These are phyloP conservation scores for Brachypodius melanocephalos DNA, from an alignment of 2,113 vertebrate genomes.

Conservation along the genomic window DNA sequence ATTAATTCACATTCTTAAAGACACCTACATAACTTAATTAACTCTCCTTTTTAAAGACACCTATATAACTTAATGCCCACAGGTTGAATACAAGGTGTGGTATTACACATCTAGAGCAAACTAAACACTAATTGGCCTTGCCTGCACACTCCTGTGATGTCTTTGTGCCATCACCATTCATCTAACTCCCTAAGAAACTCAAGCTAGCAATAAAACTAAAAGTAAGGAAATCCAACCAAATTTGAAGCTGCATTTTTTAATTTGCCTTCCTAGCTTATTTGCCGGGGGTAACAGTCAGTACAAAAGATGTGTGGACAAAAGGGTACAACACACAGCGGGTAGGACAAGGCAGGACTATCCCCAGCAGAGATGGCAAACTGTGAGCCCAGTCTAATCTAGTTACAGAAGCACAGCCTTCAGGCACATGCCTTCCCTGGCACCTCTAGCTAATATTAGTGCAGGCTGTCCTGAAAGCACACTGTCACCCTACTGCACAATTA, in stretches of 20 bases:
- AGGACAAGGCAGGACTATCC: neutral
- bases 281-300: neutral
- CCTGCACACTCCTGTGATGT: neutral
- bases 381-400: neutral
- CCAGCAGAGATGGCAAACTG: neutral
- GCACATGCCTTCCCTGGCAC: fast-evolving
- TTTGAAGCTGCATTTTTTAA: neutral
- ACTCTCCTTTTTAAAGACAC: neutral
- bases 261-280: neutral
- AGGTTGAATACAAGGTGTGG: neutral
- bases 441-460: neutral
- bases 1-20: neutral
- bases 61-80: neutral
- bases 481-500: neutral
- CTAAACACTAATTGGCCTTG: neutral
- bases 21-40: neutral
- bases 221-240: neutral
- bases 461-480: neutral
- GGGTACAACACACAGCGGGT: neutral
- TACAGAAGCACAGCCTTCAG: neutral
- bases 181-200: neutral
- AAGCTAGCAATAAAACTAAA: neutral
- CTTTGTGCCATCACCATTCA: neutral
- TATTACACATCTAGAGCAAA: neutral
- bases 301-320: neutral